phyloP scores from a whole-genome alignment of 2,888 invertebrate species.

The Schizaphis graminum region DNA sequence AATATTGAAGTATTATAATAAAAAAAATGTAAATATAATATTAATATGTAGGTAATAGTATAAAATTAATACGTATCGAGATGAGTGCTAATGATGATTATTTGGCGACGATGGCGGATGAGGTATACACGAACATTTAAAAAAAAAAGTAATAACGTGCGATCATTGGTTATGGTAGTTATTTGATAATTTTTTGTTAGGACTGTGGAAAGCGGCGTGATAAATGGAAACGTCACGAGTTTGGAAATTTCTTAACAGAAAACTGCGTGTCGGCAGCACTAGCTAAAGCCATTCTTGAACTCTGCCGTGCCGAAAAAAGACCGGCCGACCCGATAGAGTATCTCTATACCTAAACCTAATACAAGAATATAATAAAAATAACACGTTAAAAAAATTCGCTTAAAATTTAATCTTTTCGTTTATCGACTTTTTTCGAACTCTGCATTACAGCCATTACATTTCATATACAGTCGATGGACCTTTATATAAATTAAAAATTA shows the following conservation, averaged over 20 bases:
- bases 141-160: neutral
- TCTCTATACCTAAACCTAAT: neutral
- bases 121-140: neutral
- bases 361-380: neutral
- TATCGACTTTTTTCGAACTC: neutral
- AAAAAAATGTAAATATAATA: neutral
- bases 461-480: neutral
- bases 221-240: slow-evolving; percentile 45
- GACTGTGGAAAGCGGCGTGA: neutral
- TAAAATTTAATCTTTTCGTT: neutral
- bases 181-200: neutral
- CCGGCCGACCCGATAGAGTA: slow-evolving; percentile 45
- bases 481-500: neutral
- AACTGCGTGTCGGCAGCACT: slow-evolving; percentile 18
- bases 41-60: neutral
- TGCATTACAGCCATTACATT: neutral
- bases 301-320: neutral
- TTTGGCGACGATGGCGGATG: neutral
- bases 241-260: slow-evolving; percentile 31
- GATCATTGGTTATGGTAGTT: neutral
- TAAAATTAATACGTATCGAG: neutral
- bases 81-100: neutral
- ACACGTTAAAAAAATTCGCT: neutral
- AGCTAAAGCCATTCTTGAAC: neutral
- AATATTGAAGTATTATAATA: neutral